Percentiles rank a stretch among this genome's conserved stretches.
Conservation (phyloP, 2,888 invertebrate genomes). For the Acanthopleura granulata region DNA sequence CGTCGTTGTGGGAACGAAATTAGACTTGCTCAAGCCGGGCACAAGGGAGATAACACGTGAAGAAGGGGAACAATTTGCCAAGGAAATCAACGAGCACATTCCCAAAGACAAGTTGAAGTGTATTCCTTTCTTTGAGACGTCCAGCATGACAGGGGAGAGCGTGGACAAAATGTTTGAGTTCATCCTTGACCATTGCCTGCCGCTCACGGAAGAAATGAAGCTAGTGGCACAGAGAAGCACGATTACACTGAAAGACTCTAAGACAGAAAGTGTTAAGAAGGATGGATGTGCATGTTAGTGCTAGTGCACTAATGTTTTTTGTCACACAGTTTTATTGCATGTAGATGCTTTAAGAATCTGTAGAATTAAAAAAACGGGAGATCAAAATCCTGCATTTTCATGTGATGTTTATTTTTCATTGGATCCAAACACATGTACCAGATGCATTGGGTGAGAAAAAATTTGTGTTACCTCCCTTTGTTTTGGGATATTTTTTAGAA, state of each 20-base stretch:
- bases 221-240: not conserved
- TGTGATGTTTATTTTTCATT: no score
- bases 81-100: constrained; percentile 52
- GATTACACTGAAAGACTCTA: not conserved
- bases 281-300: not conserved
- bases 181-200: constrained; percentile 60
- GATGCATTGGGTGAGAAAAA: no score
- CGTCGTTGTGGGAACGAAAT: constrained; percentile 65
- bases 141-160: constrained; percentile 59
- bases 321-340: no score
- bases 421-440: no score
- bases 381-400: no score
- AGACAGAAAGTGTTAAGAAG: not conserved
- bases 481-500: no score
- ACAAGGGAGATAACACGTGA: constrained; percentile 50
- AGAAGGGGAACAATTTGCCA: constrained; percentile 52
- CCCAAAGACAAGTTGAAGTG: constrained; percentile 39
- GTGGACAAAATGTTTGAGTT: constrained; percentile 64
- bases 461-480: no score
- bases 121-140: constrained; percentile 67
- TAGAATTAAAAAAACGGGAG: no score
- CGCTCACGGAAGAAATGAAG: constrained; percentile 31
- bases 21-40: constrained; percentile 47
- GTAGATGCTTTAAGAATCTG: no score
- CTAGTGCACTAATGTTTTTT: no score